Conservation (phyloP, 2,113 vertebrate genomes). For the Dascyllus trimaculatus region DNA sequence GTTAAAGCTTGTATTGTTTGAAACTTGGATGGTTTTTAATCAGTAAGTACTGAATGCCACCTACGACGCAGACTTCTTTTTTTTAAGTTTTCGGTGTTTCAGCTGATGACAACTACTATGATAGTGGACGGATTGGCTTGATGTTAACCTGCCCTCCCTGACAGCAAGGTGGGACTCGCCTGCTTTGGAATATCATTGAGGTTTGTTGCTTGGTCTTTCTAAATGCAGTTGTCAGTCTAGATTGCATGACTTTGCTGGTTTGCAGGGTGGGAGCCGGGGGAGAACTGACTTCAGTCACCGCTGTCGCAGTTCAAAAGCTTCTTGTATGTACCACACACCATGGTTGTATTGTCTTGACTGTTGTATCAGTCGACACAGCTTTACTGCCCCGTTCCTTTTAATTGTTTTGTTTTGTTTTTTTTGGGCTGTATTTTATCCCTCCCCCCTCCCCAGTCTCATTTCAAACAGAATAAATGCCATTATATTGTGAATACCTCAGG, state of each 20-base stretch:
- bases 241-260: constrained; percentile 69
- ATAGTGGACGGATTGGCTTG: constrained; percentile 63
- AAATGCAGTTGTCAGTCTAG: constrained; percentile 35
- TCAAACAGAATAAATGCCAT: constrained; percentile 87
- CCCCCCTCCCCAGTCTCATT: constrained; percentile 71
- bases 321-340: constrained; percentile 57
- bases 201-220: constrained; percentile 44
- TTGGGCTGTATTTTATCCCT: constrained; percentile 61
- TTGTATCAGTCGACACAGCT: constrained; percentile 70
- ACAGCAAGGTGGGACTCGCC: constrained; percentile 34
- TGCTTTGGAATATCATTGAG: constrained; percentile 33
- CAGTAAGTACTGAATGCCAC: constrained; percentile 33
- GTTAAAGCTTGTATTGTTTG: constrained; percentile 41
- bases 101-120: constrained; percentile 40
- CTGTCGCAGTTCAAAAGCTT: constrained; percentile 51
- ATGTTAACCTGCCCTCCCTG: constrained; percentile 55
- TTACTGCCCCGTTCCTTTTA: constrained; percentile 55
- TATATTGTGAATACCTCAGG: constrained; percentile 91
- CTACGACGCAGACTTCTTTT: constrained; percentile 17
- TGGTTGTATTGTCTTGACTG: constrained; percentile 55
- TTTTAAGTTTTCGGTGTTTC: constrained; percentile 31
- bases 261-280: constrained; percentile 36
- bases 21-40: constrained; percentile 49
- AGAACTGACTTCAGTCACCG: constrained; percentile 17
- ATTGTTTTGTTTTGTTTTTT: constrained; percentile 24